Percentiles rank a stretch among this genome's conserved stretches.
These are phyloP conservation scores for Rhagologus leucostigma DNA, from an alignment of 2,113 vertebrate genomes.

Conservation along the genomic window DNA sequence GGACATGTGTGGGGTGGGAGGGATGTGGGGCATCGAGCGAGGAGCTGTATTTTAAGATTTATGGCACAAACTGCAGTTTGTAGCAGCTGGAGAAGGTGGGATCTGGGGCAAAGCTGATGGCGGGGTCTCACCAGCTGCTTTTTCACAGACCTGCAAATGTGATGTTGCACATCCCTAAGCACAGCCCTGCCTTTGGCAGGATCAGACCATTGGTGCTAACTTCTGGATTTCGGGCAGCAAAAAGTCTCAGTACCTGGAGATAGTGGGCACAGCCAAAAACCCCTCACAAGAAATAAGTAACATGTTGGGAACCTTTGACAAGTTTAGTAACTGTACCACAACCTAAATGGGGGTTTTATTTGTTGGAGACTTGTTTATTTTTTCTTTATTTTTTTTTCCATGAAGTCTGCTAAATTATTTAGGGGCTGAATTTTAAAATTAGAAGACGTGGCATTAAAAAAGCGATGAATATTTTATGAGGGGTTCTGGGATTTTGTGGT, in stretches of 20 bases:
- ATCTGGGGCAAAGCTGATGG: not conserved
- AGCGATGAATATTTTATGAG: conserved; percentile 43
- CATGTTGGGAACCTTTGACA: not conserved
- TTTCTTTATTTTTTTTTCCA: not conserved
- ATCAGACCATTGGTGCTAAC: not conserved
- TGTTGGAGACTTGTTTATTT: not conserved
- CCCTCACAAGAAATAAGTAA: not conserved
- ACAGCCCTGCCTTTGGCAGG: not conserved
- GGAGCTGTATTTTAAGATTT: not conserved
- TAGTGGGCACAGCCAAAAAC: not conserved
- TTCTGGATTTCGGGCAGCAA: not conserved
- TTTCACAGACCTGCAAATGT: not conserved
- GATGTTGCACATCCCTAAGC: not conserved
- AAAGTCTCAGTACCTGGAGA: not conserved
- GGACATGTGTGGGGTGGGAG: fast-evolving
- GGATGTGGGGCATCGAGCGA: not conserved
- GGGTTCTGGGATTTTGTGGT: conserved; percentile 33
- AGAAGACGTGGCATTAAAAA: conserved; percentile 42
- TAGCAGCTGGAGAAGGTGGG: not conserved
- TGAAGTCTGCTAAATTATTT: conserved; percentile 62
- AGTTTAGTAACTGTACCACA: not conserved
- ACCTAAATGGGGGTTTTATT: not conserved
- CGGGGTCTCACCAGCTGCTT: not conserved
- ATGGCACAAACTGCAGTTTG: not conserved
- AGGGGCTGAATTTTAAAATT: conserved; percentile 58